Base-by-base conservation (phyloP, 2,113 vertebrate genomes). In the Leptobrachium leishanense region DNA sequence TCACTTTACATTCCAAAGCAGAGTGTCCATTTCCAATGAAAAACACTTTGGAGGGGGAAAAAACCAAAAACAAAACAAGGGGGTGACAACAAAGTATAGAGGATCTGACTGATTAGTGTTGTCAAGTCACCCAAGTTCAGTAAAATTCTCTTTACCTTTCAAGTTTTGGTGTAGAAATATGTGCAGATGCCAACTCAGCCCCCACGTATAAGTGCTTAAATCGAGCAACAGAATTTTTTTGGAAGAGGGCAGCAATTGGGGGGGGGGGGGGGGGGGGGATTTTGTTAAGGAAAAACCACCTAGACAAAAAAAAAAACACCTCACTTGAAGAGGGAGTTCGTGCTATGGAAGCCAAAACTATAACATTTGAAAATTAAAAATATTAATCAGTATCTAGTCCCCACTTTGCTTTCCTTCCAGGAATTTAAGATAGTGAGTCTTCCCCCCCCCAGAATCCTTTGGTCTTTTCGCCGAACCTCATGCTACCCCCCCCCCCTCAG, bases 111-210 rank as follows among this genome's bases (percentile, higher is more conserved):
- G 82, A 85, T 86, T 88, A 89, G 84, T 81, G 78, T 86, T 84
- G 76, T 81, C 84, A 87, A 89, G 85, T 82, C 82, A 90, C 84
- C 85, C 57, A 83, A 79, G 68, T 84, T 86, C 86, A 79, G 82
- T 89, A 11, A 12, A 12, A 5, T 3, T 89, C 86, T 82, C 85
- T 85, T 87, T 88, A 46, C 3, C 77, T 84, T 91, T 90, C 90
- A 92, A 90, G 90, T 92, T 92, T 92, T 90, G 92, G 90, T 90
- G 87, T 80, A 88, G 82, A 86, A 86, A 86, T 79, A 78, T 88
- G 84, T 88, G 88, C 83, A 42, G 86, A 85, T 85, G 84, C 84
- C 82, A 86, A 85, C 5, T 82, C 87, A 83, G 66, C 82, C 82
- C 79, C 86, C 57, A 83, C 83, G 84, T 44, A 0, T 81, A 85